A percentile compares a stretch with the other conserved stretches of the same genome.
These are phyloP conservation scores for Daphoenositta chrysoptera DNA, from an alignment of 2,113 vertebrate genomes.

Conservation along the genomic window DNA sequence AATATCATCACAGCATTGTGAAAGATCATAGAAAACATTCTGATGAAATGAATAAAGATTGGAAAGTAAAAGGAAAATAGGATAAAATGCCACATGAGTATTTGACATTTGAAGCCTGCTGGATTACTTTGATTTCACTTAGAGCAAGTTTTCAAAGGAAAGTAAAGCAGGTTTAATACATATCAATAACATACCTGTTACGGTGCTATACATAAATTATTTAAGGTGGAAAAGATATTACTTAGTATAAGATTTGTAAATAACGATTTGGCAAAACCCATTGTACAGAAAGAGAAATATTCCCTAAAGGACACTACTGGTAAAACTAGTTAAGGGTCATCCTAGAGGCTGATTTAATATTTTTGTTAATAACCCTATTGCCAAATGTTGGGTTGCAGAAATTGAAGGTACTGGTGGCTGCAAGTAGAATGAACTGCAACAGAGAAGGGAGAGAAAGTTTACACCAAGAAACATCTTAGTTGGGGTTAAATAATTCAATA, in stretches of 20 bases:
- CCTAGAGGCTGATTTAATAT: neutral
- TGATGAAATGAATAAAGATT: neutral
- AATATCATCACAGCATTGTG: neutral
- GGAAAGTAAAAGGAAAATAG: neutral
- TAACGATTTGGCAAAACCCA: rapidly evolving
- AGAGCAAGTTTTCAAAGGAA: neutral
- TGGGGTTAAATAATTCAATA: neutral
- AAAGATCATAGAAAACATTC: neutral
- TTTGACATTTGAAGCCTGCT: neutral
- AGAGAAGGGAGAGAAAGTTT: neutral
- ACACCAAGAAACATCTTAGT: neutral
- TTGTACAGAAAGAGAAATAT: neutral
- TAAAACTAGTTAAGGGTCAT: neutral
- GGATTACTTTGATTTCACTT: neutral
- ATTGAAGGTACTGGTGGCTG: neutral
- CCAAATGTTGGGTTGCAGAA: neutral
- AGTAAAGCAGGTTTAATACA: neutral
- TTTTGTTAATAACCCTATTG: neutral
- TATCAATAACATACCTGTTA: neutral
- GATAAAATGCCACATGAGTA: neutral
- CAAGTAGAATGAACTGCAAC: neutral
- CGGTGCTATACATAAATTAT: neutral
- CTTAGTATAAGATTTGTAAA: neutral
- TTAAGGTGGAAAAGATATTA: neutral
- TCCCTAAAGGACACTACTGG: neutral